Conservation (phyloP, 2,888 invertebrate genomes). For the Lithophane ornitopus region DNA sequence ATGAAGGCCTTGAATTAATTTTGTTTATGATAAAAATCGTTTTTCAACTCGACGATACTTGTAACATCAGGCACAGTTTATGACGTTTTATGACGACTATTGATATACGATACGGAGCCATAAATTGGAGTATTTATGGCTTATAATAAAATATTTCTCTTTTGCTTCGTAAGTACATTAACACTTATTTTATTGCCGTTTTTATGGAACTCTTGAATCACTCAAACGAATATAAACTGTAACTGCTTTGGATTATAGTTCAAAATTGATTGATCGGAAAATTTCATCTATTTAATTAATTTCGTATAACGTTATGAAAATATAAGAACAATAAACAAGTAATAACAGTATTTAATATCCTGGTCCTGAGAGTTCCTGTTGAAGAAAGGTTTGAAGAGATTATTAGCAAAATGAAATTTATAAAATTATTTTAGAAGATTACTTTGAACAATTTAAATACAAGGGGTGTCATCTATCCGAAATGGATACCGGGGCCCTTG, state of each 20-base stretch:
- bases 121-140: conserved; percentile 69
- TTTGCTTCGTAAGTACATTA: conserved; percentile 45
- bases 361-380: conserved; percentile 7
- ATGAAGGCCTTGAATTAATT: conserved; percentile 26
- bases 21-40: conserved; percentile 18
- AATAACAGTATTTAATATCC: conserved; percentile 46
- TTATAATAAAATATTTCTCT: conserved; percentile 67
- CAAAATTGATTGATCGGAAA: conserved; percentile 7
- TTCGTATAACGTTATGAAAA: conserved; percentile 46
- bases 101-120: conserved; percentile 66
- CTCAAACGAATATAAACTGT: conserved; percentile 30
- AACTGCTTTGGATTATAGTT: not conserved
- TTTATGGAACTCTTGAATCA: conserved; percentile 6
- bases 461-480: not conserved
- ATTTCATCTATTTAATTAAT: conserved; percentile 49
- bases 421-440: not conserved
- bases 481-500: too few species aligned
- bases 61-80: conserved; percentile 56
- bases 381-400: not conserved
- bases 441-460: not conserved
- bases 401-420: not conserved
- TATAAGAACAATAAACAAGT: conserved; percentile 50
- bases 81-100: conserved; percentile 63
- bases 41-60: conserved; percentile 21
- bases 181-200: conserved; percentile 58